Percentiles rank a stretch among this genome's conserved stretches.
These are phyloP conservation scores for Notamacropus eugenii DNA, from an alignment of 2,797 vertebrate species.

Conservation along the genomic window DNA sequence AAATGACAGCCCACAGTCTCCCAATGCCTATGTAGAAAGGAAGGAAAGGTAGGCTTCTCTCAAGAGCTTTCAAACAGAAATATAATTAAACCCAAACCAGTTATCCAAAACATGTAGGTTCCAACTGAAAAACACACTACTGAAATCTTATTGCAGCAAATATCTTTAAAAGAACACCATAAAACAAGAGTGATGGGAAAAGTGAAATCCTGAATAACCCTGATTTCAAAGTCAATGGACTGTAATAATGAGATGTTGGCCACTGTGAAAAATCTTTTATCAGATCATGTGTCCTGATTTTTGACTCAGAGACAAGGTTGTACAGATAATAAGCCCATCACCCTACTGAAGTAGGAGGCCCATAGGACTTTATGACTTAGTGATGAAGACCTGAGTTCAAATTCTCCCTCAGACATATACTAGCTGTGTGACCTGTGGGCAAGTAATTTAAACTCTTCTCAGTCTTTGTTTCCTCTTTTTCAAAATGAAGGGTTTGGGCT, in stretches of 20 bases:
- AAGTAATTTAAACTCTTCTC: background rate
- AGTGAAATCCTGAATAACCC: background rate
- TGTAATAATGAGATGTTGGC: background rate
- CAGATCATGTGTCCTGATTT: background rate
- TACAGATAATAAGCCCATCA: background rate
- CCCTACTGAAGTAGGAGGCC: background rate
- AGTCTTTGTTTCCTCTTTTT: no score
- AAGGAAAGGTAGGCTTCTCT: background rate
- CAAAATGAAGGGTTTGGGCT: no score
- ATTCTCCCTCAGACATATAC: no score
- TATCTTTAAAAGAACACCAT: background rate
- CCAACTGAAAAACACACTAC: background rate
- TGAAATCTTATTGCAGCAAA: background rate
- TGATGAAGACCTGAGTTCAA: background rate
- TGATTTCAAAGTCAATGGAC: background rate
- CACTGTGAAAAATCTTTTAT: background rate
- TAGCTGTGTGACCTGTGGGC: background rate
- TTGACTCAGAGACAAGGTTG: background rate
- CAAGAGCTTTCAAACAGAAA: background rate
- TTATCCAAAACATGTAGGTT: background rate
- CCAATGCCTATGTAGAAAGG: background rate
- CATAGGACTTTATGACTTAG: background rate
- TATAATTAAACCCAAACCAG: background rate
- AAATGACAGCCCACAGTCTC: background rate
- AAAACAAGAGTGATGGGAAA: background rate